Conservation (phyloP, 2,888 invertebrate genomes). For the Chalcosyrphus nemorum region DNA sequence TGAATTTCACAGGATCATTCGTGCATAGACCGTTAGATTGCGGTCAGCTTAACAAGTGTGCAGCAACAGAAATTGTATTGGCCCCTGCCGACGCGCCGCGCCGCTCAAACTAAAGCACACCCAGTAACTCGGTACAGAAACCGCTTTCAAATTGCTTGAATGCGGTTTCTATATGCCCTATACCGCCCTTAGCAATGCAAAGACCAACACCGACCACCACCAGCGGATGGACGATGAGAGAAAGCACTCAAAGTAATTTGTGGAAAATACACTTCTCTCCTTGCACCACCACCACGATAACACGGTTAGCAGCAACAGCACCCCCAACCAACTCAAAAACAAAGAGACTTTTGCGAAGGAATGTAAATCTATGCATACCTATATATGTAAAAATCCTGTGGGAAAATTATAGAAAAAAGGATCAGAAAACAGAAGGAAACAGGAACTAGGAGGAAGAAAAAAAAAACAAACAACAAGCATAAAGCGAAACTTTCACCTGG, state of each 20-base stretch:
- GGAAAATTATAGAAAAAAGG: constrained; percentile 14
- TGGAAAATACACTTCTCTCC: constrained; percentile 75
- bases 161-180: constrained; percentile 43
- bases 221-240: constrained; percentile 60
- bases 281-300: background rate
- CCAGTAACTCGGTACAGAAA: constrained; percentile 47
- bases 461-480: constrained; percentile 3
- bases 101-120: too few relatives aligned
- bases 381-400: background rate
- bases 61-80: constrained; percentile 42
- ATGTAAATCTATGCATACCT: too few relatives aligned
- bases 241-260: constrained; percentile 76
- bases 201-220: constrained; percentile 17
- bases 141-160: constrained; percentile 68
- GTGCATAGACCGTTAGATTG: constrained; percentile 65
- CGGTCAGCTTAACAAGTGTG: constrained; percentile 59
- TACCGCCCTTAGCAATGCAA: background rate
- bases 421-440: constrained; percentile 26
- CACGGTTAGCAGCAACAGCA: background rate
- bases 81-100: too few relatives aligned
- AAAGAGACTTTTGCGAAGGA: constrained; percentile 8
- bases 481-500: constrained; percentile 30
- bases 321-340: constrained; percentile 19
- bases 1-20: constrained; percentile 45
- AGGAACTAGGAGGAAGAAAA: constrained; percentile 2